Percentiles rank a stretch among this genome's conserved stretches.
phyloP scores from a whole-genome alignment of 2,888 invertebrate genomes.

The Chalcis sispes region DNA sequence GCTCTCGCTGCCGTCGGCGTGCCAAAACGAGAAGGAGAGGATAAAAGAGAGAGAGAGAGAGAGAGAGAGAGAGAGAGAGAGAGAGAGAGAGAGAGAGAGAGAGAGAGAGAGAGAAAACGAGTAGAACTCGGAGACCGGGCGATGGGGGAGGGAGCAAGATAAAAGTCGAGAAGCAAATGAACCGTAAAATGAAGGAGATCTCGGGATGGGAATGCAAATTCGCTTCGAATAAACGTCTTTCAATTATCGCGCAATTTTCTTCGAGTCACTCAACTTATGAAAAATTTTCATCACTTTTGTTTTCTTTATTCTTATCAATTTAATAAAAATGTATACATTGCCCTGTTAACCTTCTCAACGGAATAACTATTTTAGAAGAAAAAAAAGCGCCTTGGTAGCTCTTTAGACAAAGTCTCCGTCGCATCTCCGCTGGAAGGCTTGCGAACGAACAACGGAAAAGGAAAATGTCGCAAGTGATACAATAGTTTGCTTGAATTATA shows the following conservation, averaged over 20 bases:
- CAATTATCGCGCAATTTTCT: not conserved
- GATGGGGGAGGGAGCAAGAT: too few species aligned
- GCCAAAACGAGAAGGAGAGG: conserved; percentile 12
- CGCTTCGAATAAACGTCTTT: not conserved
- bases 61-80: not conserved
- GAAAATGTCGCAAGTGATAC: conserved; percentile 6
- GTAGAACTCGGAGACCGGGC: too few species aligned
- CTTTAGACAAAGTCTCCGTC: too few species aligned
- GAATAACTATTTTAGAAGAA: too few species aligned
- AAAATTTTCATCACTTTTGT: too few species aligned
- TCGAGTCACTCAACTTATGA: too few species aligned
- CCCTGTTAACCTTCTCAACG: too few species aligned
- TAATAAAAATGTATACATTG: too few species aligned
- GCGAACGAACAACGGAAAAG: not conserved
- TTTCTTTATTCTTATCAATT: too few species aligned
- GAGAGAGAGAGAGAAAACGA: not conserved
- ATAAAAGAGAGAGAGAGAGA: not conserved
- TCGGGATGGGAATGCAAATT: not conserved
- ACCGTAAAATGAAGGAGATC: not conserved
- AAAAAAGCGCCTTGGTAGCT: too few species aligned
- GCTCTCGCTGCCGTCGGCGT: not conserved
- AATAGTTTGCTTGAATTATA: conserved; percentile 23
- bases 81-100: not conserved
- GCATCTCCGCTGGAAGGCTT: not conserved
- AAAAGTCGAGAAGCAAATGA: not conserved